phyloP scores from a whole-genome alignment of 1,140 invertebrate species.

The Trichogramma pretiosum region DNA sequence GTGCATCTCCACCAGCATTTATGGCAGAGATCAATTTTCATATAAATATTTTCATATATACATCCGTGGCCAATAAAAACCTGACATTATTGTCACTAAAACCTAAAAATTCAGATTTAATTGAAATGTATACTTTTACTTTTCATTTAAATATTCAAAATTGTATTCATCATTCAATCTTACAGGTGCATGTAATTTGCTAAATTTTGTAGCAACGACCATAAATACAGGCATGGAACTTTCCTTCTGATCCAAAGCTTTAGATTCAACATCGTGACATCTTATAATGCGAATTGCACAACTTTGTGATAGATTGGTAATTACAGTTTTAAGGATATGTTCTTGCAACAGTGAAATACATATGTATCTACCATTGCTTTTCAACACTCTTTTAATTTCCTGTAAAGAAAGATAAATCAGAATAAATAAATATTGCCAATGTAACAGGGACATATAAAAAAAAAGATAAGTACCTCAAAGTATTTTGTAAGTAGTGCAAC shows the following conservation, averaged over 20 bases:
- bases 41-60: too few species aligned
- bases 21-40: conserved; percentile 77
- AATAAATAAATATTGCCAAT: too few species aligned
- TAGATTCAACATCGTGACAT: conserved; percentile 68
- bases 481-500: conserved; percentile 59
- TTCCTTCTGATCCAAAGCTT: conserved; percentile 54
- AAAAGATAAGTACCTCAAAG: conserved; percentile 57
- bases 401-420: conserved; percentile 15
- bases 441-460: too few species aligned
- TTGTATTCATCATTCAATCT: too few species aligned
- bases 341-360: conserved; percentile 84
- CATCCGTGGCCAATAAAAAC: too few species aligned
- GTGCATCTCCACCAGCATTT: conserved; percentile 77
- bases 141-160: too few species aligned
- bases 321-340: conserved; percentile 69
- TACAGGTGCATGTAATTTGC: conserved; percentile 61
- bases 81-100: too few species aligned
- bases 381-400: conserved; percentile 40
- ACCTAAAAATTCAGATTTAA: too few species aligned
- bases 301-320: conserved; percentile 63
- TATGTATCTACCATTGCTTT: conserved; percentile 75
- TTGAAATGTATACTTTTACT: too few species aligned
- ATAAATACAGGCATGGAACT: conserved; percentile 80
- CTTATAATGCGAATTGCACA: conserved; percentile 81
- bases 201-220: conserved; percentile 83